Evolutionary conservation across 2,797 vertebrate genomes (phyloP).

Genomic region (Coluber constrictor): DNA sequence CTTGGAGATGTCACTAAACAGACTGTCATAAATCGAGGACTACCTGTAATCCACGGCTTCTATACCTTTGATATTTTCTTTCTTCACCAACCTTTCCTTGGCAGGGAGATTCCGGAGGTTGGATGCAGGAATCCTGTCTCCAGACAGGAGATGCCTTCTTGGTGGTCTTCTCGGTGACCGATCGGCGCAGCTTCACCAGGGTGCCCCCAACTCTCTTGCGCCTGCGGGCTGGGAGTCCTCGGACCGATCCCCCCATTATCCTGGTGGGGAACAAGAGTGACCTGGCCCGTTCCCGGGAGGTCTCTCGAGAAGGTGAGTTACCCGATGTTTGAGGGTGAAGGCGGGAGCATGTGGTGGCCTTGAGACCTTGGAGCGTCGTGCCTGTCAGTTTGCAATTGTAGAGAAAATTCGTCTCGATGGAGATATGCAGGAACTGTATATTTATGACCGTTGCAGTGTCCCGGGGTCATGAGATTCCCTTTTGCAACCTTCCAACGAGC

Average conservation of each 20-base stretch:
- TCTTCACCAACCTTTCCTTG: not conserved
- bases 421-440: too few species aligned
- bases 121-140: conserved; percentile 79
- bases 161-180: conserved; percentile 90
- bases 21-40: not conserved
- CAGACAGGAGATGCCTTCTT: conserved; percentile 87
- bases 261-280: conserved; percentile 93
- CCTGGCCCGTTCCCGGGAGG: conserved; percentile 86
- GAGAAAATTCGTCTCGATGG: too few species aligned
- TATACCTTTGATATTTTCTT: not conserved
- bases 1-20: not conserved
- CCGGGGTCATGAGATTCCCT: too few species aligned
- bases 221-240: conserved; percentile 81
- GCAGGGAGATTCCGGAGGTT: conserved; percentile 59
- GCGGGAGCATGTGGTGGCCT: fast-evolving
- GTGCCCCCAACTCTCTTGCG: conserved; percentile 79
- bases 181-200: conserved; percentile 85
- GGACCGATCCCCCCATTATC: conserved; percentile 84
- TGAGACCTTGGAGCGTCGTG: fast-evolving
- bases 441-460: too few species aligned
- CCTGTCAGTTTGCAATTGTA: not conserved
- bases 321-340: fast-evolving
- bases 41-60: not conserved
- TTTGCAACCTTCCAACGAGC: too few species aligned
- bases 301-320: conserved; percentile 82